Evolutionary conservation across 1,140 invertebrate genomes (phyloP).

Genomic region (Tetragnatha versicolor): DNA sequence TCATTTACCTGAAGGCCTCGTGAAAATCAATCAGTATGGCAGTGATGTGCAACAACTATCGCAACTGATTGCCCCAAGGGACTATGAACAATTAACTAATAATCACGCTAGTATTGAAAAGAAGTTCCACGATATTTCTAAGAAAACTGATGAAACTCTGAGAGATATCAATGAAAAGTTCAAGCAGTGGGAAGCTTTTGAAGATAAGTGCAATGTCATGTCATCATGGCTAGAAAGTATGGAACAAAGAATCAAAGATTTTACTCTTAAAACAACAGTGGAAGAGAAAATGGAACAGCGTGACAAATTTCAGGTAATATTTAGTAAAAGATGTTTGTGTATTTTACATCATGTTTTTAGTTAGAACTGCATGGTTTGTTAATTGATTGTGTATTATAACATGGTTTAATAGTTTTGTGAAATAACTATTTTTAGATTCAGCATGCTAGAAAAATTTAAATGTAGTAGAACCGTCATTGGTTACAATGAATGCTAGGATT

Average conservation of each 20-base stretch:
- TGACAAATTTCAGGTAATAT: conserved; percentile 83
- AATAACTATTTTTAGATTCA: too few species aligned
- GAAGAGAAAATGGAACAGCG: conserved; percentile 91
- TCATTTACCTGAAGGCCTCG: conserved; percentile 51
- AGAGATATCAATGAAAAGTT: conserved; percentile 82
- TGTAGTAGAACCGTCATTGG: too few species aligned
- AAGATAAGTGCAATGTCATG: conserved; percentile 82
- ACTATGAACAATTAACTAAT: conserved; percentile 34
- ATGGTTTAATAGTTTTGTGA: neutral
- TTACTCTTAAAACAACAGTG: conserved; percentile 79
- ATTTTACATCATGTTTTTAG: neutral
- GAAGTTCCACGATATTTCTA: conserved; percentile 15
- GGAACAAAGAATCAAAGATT: conserved; percentile 87
- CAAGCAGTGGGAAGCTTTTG: conserved; percentile 90
- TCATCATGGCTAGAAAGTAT: conserved; percentile 85
- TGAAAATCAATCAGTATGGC: neutral
- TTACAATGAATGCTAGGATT: too few species aligned
- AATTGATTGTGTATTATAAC: neutral
- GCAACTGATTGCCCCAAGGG: conserved; percentile 13
- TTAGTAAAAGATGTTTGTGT: neutral
- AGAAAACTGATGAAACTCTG: conserved; percentile 73
- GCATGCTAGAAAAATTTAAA: too few species aligned
- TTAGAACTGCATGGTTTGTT: neutral
- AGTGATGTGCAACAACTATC: conserved; percentile 22
- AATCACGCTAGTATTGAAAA: conserved; percentile 25